Evolutionary conservation across 2,797 vertebrate genomes (phyloP), one percentile per base, ranked within the genome.

Genomic region (Gallinago nigripennis): DNA sequence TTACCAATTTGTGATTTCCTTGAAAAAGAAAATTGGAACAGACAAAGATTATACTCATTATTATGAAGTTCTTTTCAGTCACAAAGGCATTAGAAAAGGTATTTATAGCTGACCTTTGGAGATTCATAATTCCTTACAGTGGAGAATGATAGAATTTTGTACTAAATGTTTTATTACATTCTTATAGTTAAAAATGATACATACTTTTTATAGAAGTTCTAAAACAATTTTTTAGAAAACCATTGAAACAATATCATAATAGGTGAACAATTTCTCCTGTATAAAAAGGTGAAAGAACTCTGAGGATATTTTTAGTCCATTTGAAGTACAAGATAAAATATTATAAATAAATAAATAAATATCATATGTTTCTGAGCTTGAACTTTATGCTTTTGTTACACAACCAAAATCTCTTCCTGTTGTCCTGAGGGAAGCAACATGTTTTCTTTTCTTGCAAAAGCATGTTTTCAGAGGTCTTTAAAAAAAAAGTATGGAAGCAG

Each of bases 31-130:
- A 96, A 97, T 94, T 87, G 81, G 75, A 80, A 82, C 84, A 83
- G 96, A 88, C 70, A 90, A 95, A 82, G 86, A 69, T 69, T 63
- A 31, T 75, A 84, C 57, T 97, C 73, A 88, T 97, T 97, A 97
- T 89, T 96, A 96, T 57, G 72, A 86, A 95, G 64, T 28, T 56
- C 28, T 87, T 96, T 86, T 92, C 78, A 93, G 71, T 88, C 76
- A 84, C 79, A 88, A 71, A 95, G 65, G 82, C 95, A 94, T 96
- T 96, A 95, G 89, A 93, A 86, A 95, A 96, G 66, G 88, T 98
- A 97, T 97, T 97, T 98, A 97, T 96, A 97, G 82, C 63, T 98
- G 97, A 97, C 96, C 96, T 98, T 98, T 97, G 86, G 96, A 97
- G 91, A 95, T 78, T 96, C 73, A 63, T 96, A 94, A 97, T 94